Percentiles rank a stretch among this genome's conserved stretches.
phyloP scores from a whole-genome alignment of 2,113 vertebrate genomes.

The Neolamprologus toae region DNA sequence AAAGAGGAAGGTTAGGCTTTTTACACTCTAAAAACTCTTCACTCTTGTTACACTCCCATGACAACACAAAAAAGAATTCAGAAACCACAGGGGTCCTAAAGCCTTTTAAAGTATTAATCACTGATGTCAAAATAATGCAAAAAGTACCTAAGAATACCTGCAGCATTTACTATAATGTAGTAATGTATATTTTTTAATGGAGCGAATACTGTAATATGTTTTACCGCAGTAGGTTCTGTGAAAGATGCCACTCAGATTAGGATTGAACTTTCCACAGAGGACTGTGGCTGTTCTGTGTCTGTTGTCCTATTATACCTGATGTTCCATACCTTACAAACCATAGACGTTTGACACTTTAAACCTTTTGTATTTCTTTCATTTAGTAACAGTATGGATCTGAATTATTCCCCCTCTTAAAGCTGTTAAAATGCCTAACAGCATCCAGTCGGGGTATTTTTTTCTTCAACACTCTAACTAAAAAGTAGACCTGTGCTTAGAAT shows the following conservation, averaged over 20 bases:
- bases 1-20: not conserved
- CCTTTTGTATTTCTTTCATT: not conserved
- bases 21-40: not conserved
- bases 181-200: not conserved
- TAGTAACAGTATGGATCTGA: not conserved
- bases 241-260: not conserved
- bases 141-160: not conserved
- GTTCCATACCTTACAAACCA: not conserved
- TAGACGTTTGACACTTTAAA: not conserved
- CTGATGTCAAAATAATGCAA: not conserved
- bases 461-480: not conserved
- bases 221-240: not conserved
- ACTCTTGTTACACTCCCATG: not conserved
- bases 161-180: not conserved
- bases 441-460: not conserved
- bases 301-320: not conserved
- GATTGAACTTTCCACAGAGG: not conserved
- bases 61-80: not conserved
- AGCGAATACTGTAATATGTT: not conserved
- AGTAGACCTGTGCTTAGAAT: not conserved
- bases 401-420: not conserved
- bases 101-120: not conserved
- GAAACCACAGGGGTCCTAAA: not conserved
- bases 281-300: not conserved
- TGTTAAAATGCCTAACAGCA: not conserved